phyloP scores from a whole-genome alignment of 2,113 vertebrate genomes.

The Irena cyanogastra region DNA sequence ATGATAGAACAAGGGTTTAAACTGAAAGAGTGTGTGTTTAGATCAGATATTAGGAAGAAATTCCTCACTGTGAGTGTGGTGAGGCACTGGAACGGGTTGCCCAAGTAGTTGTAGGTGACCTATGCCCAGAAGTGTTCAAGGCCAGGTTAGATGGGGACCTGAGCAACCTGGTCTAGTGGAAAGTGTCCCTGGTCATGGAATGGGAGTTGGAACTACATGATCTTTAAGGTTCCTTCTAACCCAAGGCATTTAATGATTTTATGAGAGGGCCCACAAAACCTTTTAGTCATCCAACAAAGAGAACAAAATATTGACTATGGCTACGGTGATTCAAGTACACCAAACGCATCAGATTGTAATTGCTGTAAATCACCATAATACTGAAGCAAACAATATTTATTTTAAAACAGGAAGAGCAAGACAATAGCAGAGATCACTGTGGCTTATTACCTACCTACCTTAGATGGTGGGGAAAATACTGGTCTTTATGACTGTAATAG shows the following conservation, averaged over 20 bases:
- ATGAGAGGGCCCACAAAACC: neutral
- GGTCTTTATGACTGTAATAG: neutral
- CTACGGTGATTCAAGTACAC: neutral
- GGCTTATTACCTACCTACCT: neutral
- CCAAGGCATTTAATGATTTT: neutral
- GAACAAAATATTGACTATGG: neutral
- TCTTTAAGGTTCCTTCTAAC: neutral
- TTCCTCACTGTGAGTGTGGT: neutral
- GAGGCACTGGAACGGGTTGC: neutral
- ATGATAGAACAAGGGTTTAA: neutral
- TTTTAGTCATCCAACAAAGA: neutral
- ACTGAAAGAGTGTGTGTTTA: neutral
- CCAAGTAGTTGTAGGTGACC: neutral
- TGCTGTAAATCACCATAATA: neutral
- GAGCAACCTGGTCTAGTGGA: neutral
- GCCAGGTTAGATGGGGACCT: neutral
- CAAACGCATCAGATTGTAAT: neutral
- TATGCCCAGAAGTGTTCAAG: neutral
- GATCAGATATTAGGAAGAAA: neutral
- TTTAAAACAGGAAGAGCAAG: neutral
- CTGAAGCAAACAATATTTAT: neutral
- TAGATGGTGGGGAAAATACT: neutral
- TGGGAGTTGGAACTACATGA: neutral
- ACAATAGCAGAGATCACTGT: neutral
- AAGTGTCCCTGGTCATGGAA: neutral